Evolutionary conservation across 1,140 invertebrate genomes (phyloP).

Genomic region (Meloidogyne chitwoodi): DNA sequence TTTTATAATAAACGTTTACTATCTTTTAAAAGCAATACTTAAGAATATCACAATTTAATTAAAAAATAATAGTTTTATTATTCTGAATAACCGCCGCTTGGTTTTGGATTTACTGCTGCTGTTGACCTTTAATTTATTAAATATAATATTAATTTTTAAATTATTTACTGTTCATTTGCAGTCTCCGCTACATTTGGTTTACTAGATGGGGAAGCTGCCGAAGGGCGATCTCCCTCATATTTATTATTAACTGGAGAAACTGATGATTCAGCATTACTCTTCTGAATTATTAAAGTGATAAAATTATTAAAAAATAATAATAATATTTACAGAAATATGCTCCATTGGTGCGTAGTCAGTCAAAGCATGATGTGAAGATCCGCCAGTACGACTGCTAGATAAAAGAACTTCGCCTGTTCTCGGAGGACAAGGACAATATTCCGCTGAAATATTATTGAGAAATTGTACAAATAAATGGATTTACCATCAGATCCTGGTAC

Average conservation of each 20-base stretch:
- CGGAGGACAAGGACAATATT: constrained; percentile 36
- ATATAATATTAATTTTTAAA: not conserved
- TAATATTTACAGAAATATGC: not conserved
- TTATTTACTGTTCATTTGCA: not conserved
- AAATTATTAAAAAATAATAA: too few species aligned
- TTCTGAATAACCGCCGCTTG: not conserved
- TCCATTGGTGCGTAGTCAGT: not conserved
- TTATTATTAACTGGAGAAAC: not conserved
- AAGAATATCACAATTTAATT: too few species aligned
- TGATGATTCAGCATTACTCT: too few species aligned
- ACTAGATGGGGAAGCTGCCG: not conserved
- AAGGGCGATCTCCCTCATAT: not conserved
- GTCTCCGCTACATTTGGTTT: not conserved
- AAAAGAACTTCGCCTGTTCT: constrained; percentile 28
- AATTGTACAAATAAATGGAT: not conserved
- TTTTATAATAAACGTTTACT: too few species aligned
- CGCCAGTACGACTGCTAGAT: not conserved
- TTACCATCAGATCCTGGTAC: constrained; percentile 20
- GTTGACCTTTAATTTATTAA: not conserved
- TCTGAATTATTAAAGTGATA: too few species aligned
- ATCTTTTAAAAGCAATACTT: too few species aligned
- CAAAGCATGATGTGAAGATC: not conserved
- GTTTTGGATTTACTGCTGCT: not conserved
- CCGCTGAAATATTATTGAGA: constrained; percentile 13
- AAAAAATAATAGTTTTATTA: not conserved